Evolutionary conservation across 1,140 invertebrate species (phyloP), one percentile per base, ranked within the genome.

Genomic region (Caerostris darwini): DNA sequence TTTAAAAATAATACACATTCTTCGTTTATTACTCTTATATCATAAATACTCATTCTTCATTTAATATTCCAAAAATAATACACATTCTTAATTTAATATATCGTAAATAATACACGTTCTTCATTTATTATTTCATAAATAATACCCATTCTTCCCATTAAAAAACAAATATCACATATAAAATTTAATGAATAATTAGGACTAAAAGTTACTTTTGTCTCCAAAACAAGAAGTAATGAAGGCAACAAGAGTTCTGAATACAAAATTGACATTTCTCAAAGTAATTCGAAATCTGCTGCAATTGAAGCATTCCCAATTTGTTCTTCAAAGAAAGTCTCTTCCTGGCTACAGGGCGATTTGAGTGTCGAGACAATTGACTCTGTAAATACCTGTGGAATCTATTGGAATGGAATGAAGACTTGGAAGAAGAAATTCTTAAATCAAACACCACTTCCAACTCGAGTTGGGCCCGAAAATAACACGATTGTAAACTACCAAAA

Each of bases 401-500:
- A 50, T 77, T 12, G 71, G 71, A 77, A 77, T 12, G 71, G 34
- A 34, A 34, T 34, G 8, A 77, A 77, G 71, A 77, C 34, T 77
- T 50, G 6, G 5, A 67, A 7, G 34, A 34, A 34, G 71, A 77
- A 77, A 7, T 77, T 77, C 50, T 77, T 34, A 56, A 85, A 85
- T 85, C 83, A 85, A 85, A 85, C 54, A 85, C 56, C 83, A 57
- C 83, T 85, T 59, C 86, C 59, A 50, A 88, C 53, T 67, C 10
- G 34, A 88, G 56, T 58, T 19, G 34, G n/a, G 19, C 19, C 17
- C 19, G 86, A 88, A 88, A 88, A 64, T 92, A 92, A 92, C 81
- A 85, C 19, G 90, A 83, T 92, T 92, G 90, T 85, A 85, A 92
- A 92, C 71, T 85, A 69, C 81, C 81, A 64, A 92, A 92, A 92